phyloP scores from a whole-genome alignment of 1,140 invertebrate species.

The Sitophilus oryzae region DNA sequence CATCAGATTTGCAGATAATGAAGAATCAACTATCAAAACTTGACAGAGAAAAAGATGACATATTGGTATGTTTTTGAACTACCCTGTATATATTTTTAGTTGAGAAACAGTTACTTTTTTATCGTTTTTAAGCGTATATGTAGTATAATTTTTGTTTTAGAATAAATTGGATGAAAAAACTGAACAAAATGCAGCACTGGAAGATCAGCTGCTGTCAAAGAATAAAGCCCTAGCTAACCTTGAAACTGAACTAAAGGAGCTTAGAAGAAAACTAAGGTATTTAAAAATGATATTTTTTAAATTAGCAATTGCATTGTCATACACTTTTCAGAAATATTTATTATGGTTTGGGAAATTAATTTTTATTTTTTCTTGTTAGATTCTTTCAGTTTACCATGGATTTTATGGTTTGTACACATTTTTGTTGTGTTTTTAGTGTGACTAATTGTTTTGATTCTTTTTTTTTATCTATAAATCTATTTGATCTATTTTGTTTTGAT shows the following conservation, averaged over 20 bases:
- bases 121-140: too few species aligned
- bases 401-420: slow-evolving; percentile 24
- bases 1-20: slow-evolving; percentile 35
- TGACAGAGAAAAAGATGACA: slow-evolving; percentile 42
- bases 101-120: too few species aligned
- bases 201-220: slow-evolving; percentile 33
- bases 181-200: slow-evolving; percentile 36
- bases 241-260: slow-evolving; percentile 30
- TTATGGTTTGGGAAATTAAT: too few species aligned
- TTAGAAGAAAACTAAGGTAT: slow-evolving; percentile 38
- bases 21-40: slow-evolving; percentile 36
- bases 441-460: too few species aligned
- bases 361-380: slow-evolving; percentile 17
- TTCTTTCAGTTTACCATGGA: slow-evolving; percentile 30
- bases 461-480: slow-evolving; percentile 11
- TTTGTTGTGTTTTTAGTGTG: too few species aligned
- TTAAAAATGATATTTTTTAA: too few species aligned
- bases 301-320: too few species aligned
- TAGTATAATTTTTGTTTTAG: slow-evolving; percentile 27
- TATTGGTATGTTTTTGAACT: slow-evolving; percentile 34
- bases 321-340: too few species aligned
- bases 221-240: slow-evolving; percentile 25
- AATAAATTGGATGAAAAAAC: slow-evolving; percentile 42
- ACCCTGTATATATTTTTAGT: too few species aligned
- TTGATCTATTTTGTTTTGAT: not conserved